Evolutionary conservation across 1,140 invertebrate genomes (phyloP), one percentile per base, ranked within the genome.

Genomic region (Drosophila subpulchrella): DNA sequence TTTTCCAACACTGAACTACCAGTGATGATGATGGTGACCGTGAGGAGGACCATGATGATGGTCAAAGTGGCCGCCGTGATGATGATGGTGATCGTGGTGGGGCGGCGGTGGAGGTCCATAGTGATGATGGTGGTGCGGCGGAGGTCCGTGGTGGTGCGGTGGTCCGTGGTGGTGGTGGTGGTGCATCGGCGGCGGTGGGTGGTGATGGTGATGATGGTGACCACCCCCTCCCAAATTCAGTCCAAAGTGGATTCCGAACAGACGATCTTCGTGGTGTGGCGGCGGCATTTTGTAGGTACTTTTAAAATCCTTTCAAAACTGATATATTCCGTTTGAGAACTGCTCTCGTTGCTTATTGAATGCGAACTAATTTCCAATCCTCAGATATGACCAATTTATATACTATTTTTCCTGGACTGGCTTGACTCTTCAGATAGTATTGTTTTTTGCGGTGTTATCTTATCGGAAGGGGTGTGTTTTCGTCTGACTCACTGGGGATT

Each of bases 231-330:
- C 83, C 51, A 86, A 12, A 32, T 60, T 51, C 54, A 86, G 24
- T 3, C 83, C 83, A 7, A 86, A 27, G 4, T 82, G 79, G 38
- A 86, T 83, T 46, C 83, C 83, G n/a, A 88, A 86, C 10, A 88
- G 67, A 39, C 82, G 79, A 41, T 86, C 58, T 15, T 85, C 51
- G 68, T 75, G 57, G 24, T 66, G 68, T 78, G 82, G 82, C 34
- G 82, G 82, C 60, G 82, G n/a, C 82, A 88, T 88, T 24, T 27
- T 41, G 30, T 30, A 20, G 13, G n/a, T 46, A 36, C 34, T 74
- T 30, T 17, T 11, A 17, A n/a, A 38, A 4, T 60, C 41, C 30
- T 62, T 42, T 61, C 34, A 0, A 32, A 58, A 60, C 13, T 60
- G 13, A 15, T 57, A 3, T 59, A 65, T 53, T 85, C 55, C 73